These are phyloP conservation scores for Oryzias curvinotus DNA, from an alignment of 2,113 vertebrate species.

Conservation along the genomic window DNA sequence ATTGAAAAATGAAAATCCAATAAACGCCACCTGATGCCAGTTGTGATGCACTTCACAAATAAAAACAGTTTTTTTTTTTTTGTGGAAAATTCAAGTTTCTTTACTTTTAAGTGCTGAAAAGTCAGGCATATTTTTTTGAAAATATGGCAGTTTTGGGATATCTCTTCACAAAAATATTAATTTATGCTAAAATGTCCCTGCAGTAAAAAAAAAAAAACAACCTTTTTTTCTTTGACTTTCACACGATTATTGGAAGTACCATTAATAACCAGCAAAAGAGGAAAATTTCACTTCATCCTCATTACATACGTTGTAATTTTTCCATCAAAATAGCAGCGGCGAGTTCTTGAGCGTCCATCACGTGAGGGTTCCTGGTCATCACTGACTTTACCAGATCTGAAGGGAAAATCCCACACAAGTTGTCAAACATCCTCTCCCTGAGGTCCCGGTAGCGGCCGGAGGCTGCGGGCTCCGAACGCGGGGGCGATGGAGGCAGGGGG, in stretches of 20 bases:
- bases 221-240: too few species aligned
- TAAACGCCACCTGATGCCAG: conserved; percentile 15
- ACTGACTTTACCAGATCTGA: conserved; percentile 87
- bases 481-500: conserved; percentile 21
- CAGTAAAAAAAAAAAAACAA: conserved; percentile 13
- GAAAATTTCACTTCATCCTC: conserved; percentile 39
- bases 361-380: conserved; percentile 91
- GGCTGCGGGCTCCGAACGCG: conserved; percentile 73
- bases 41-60: conserved; percentile 8
- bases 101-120: conserved; percentile 61
- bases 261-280: too few species aligned
- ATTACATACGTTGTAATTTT: conserved; percentile 86
- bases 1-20: conserved; percentile 31
- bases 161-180: conserved; percentile 44
- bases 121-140: conserved; percentile 29
- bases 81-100: conserved; percentile 23
- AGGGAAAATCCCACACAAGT: conserved; percentile 95
- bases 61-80: not conserved
- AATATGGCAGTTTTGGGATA: conserved; percentile 35
- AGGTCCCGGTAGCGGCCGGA: conserved; percentile 80
- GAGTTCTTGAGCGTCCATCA: conserved; percentile 92
- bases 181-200: conserved; percentile 25
- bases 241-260: too few species aligned
- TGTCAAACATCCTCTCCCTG: conserved; percentile 88
- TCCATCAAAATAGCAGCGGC: conserved; percentile 93